Evolutionary conservation across 2,888 invertebrate species (phyloP), one percentile per base, ranked within the genome.

Genomic region (Ditula angustiorana): DNA sequence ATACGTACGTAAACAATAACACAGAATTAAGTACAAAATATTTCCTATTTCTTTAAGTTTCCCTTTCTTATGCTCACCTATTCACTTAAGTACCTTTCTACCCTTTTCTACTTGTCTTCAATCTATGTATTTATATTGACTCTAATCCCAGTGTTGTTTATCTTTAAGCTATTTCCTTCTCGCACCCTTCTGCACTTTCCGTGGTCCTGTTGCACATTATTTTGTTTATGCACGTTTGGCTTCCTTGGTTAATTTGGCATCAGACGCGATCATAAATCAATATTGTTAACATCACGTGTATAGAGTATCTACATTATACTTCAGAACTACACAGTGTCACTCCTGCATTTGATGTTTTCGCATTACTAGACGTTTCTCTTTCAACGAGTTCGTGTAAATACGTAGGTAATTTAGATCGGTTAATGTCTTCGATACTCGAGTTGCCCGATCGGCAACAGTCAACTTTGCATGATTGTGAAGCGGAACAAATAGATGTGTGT

Each of bases 401-500:
- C 68, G 44, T 86, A 85, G 68, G 52, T 70, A 67, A 76, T 78
- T 78, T 83, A 81, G 70, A 79, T 76, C 80, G 74, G 74, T 76
- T 77, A 80, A 76, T 73, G 69, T 71, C 69, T 67, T 74, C 66
- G 35, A 73, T 68, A 41, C 55, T 76, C 71, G 72, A 69, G 71
- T 73, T 75, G 80, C 79, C 78, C 77, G 72, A 76, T 80, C 66
- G 71, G 70, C 78, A 80, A 77, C 79, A 30, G 19, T 11, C 75
- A 74, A 77, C 81, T 84, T 82, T 91, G 92, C 92, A 92, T 92
- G 92, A 88, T 86, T 91, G 91, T 92, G 81, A 82, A 84, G 78
- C 82, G 81, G 80, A 83, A 81, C 75, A 83, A 79, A 84, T 90
- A 91, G 90, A 87, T 88, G 90, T 91, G 92, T 92, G 92, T 92